A percentile compares a stretch with the other conserved stretches of the same genome.
Evolutionary conservation across 2,113 vertebrate species (phyloP).

Genomic region (Cololabis saira): DNA sequence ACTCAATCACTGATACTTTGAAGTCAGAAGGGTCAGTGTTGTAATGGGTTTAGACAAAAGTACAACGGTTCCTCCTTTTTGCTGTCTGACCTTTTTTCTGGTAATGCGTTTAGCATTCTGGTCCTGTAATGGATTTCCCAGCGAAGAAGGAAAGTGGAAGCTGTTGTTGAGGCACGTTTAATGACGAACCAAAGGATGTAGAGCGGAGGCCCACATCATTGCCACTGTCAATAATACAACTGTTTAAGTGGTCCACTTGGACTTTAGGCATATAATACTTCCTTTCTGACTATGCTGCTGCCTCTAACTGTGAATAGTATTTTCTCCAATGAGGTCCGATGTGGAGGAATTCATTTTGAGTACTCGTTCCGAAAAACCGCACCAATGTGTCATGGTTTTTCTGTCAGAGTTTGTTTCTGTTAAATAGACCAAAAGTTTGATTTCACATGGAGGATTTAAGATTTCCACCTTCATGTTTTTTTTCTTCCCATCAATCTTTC

Average conservation of each 20-base stretch:
- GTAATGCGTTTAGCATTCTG: slow-evolving; percentile 78
- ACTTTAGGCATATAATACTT: slow-evolving; percentile 77
- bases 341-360: slow-evolving; percentile 67
- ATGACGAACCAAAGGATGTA: slow-evolving; percentile 71
- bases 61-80: slow-evolving; percentile 72
- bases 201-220: slow-evolving; percentile 73
- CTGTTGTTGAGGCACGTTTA: slow-evolving; percentile 71
- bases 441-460: slow-evolving; percentile 75
- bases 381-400: slow-evolving; percentile 67
- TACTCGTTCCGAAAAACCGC: slow-evolving; percentile 64
- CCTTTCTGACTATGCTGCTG: slow-evolving; percentile 65
- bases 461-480: slow-evolving; percentile 66
- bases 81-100: slow-evolving; percentile 62
- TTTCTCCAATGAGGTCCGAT: slow-evolving; percentile 66
- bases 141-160: slow-evolving; percentile 57
- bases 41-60: slow-evolving; percentile 76
- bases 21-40: slow-evolving; percentile 75
- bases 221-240: slow-evolving; percentile 79
- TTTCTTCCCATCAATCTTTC: slow-evolving; percentile 65
- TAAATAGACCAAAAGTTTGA: slow-evolving; percentile 66
- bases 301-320: slow-evolving; percentile 60
- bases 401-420: slow-evolving; percentile 68
- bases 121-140: slow-evolving; percentile 77
- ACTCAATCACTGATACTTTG: slow-evolving; percentile 79
- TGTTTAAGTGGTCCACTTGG: slow-evolving; percentile 79